phyloP scores from a whole-genome alignment of 2,888 invertebrate species.

The Rotaria magnacalcarata region DNA sequence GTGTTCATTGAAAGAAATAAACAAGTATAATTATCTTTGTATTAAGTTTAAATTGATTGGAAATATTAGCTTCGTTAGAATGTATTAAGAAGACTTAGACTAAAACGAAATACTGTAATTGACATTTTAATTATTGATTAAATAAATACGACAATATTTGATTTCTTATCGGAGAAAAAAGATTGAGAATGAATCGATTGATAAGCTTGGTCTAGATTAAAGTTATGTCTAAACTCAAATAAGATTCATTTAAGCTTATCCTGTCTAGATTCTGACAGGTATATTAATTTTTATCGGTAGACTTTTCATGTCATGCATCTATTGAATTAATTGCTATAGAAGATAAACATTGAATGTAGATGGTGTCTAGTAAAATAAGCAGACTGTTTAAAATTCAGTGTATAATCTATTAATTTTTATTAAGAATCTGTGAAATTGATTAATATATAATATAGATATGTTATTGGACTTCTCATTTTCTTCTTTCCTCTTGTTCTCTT shows the following conservation, averaged over 20 bases:
- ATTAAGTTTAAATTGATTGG: not conserved
- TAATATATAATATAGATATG: not conserved
- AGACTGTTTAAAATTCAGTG: not conserved
- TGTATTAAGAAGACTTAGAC: too few species aligned
- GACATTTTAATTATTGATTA: too few species aligned
- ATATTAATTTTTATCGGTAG: not conserved
- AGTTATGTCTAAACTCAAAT: not conserved
- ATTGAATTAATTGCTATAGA: not conserved
- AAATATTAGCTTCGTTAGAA: too few species aligned
- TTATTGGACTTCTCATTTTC: not conserved
- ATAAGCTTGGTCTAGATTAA: not conserved
- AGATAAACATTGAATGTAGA: not conserved
- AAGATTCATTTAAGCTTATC: not conserved
- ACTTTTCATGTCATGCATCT: not conserved
- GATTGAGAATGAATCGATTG: not conserved
- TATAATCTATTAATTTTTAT: not conserved
- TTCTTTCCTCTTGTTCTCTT: not conserved
- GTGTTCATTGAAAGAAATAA: not conserved
- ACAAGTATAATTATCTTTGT: not conserved
- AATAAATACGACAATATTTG: not conserved
- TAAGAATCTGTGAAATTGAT: not conserved
- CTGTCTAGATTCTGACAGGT: not conserved
- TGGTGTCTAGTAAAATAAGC: not conserved
- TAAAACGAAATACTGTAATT: too few species aligned
- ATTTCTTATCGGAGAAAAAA: not conserved